Evolutionary conservation across 1,140 invertebrate genomes (phyloP).

Genomic region (Papilio glaucus): DNA sequence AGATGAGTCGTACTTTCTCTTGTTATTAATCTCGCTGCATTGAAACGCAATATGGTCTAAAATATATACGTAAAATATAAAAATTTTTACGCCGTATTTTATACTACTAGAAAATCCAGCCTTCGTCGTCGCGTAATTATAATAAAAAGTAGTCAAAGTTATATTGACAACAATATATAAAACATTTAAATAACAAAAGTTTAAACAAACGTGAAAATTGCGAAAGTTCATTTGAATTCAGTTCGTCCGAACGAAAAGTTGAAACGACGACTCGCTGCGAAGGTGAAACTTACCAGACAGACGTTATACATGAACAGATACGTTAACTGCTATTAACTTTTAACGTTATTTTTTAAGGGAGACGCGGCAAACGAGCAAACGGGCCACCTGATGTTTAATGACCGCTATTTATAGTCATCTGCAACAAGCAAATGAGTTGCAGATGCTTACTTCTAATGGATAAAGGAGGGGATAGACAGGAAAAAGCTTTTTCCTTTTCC

Average conservation of each 20-base stretch:
- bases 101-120: neutral
- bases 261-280: neutral
- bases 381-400: no score
- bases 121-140: neutral
- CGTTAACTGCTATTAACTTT: neutral
- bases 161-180: neutral
- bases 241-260: neutral
- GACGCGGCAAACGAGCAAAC: no score
- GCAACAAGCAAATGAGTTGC: no score
- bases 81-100: no score
- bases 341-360: neutral
- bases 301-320: neutral
- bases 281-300: neutral
- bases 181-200: neutral
- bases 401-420: no score
- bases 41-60: no score
- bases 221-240: slow-evolving; percentile 2
- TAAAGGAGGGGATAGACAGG: no score
- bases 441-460: no score
- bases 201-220: neutral
- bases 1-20: no score
- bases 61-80: no score
- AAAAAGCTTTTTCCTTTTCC: no score
- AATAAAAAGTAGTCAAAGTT: neutral
- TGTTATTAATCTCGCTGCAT: no score